A percentile compares a stretch with the other conserved stretches of the same genome.
Evolutionary conservation across 2,888 invertebrate genomes (phyloP).

Genomic region (Tanytarsus gracilentus): DNA sequence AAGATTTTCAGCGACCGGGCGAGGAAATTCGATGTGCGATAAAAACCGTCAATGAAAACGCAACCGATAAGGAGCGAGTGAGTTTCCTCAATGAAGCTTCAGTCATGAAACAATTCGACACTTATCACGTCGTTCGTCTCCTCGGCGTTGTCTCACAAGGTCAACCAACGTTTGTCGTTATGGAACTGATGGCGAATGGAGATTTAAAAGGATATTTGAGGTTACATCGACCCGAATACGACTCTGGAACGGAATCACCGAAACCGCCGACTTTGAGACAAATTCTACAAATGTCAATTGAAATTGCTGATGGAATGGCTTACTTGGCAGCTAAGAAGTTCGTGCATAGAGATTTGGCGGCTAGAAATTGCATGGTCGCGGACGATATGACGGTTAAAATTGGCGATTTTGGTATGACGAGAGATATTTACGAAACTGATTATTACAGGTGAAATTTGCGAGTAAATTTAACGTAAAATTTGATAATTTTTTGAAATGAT

Average conservation of each 20-base stretch:
- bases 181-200: slow-evolving; percentile 95
- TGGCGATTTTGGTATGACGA: slow-evolving; percentile 89
- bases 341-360: slow-evolving; percentile 89
- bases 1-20: slow-evolving; percentile 44
- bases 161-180: slow-evolving; percentile 88
- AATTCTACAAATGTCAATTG: slow-evolving; percentile 73
- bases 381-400: slow-evolving; percentile 84
- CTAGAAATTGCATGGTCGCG: slow-evolving; percentile 91
- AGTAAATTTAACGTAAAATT: too few relatives aligned
- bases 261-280: slow-evolving; percentile 62
- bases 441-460: too few relatives aligned
- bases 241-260: slow-evolving; percentile 37
- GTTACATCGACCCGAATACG: slow-evolving; percentile 70
- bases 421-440: slow-evolving; percentile 92
- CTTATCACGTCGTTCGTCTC: slow-evolving; percentile 81
- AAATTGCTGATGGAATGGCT: slow-evolving; percentile 98
- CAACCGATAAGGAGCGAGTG: slow-evolving; percentile 76
- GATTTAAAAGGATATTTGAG: slow-evolving; percentile 87
- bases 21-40: slow-evolving; percentile 72
- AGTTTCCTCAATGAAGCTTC: slow-evolving; percentile 93
- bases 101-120: slow-evolving; percentile 91
- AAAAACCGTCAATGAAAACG: slow-evolving; percentile 86
- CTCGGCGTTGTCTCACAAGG: slow-evolving; percentile 91
- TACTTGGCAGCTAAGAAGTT: slow-evolving; percentile 90
- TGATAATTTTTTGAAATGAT: too few relatives aligned